Evolutionary conservation across 2,113 vertebrate genomes (phyloP).

Genomic region (Helogale parvula): DNA sequence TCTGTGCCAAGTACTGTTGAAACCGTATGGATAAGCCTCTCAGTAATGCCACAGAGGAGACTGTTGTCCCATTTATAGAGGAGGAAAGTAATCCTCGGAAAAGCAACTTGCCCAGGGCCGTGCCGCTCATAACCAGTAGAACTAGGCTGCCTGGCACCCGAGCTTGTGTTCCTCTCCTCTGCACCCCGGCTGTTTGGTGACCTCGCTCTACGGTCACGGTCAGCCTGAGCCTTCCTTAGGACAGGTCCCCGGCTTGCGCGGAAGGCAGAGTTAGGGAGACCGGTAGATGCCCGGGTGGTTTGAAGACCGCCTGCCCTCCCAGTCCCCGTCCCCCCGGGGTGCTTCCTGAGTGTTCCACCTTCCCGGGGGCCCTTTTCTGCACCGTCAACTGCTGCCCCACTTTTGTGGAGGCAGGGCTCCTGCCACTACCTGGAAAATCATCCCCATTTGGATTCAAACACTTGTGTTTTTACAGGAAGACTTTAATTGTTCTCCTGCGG

Average conservation of each 20-base stretch:
- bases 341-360: not conserved
- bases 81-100: not conserved
- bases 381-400: not conserved
- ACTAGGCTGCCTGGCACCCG: not conserved
- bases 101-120: not conserved
- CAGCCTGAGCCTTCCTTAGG: not conserved
- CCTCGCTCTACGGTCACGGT: not conserved
- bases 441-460: not conserved
- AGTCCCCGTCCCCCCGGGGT: fast-evolving
- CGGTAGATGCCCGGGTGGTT: not conserved
- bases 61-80: not conserved
- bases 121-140: not conserved
- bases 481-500: not conserved
- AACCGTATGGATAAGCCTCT: not conserved
- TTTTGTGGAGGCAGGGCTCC: not conserved
- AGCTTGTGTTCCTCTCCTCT: not conserved
- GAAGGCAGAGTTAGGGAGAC: not conserved
- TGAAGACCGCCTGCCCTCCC: not conserved
- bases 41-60: not conserved
- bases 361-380: not conserved
- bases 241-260: not conserved
- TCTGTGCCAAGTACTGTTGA: not conserved
- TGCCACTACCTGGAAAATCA: not conserved
- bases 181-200: not conserved
- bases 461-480: not conserved